phyloP scores from a whole-genome alignment of 2,113 vertebrate genomes.

The Neomonachus schauinslandi region DNA sequence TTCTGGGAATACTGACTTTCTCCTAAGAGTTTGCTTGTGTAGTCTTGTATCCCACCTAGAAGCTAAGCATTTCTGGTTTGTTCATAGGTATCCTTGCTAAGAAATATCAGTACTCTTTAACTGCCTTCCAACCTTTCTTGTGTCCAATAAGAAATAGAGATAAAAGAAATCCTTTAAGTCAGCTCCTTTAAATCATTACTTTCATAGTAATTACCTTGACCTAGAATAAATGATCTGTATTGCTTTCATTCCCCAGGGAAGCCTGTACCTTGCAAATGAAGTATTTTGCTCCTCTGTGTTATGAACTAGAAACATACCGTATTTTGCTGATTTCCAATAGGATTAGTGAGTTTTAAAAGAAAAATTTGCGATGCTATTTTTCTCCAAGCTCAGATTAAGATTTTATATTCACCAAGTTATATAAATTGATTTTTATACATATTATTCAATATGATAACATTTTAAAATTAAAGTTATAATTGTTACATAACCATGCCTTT shows the following conservation, averaged over 20 bases:
- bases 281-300: neutral
- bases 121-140: neutral
- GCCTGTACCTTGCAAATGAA: neutral
- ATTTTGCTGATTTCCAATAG: slow-evolving; percentile 41
- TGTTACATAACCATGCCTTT: neutral
- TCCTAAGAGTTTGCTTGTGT: neutral
- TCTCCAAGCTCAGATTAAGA: neutral
- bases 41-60: neutral
- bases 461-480: slow-evolving; percentile 24
- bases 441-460: neutral
- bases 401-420: neutral
- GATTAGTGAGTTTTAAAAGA: slow-evolving; percentile 6
- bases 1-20: neutral
- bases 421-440: neutral
- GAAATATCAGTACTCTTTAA: neutral
- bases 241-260: neutral
- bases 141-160: neutral
- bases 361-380: neutral
- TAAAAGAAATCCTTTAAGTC: neutral
- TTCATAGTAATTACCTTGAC: neutral
- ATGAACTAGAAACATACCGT: slow-evolving; percentile 37
- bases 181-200: neutral
- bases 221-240: neutral
- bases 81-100: neutral
- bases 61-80: neutral